Evolutionary conservation across 1,140 invertebrate genomes (phyloP), one percentile per base, ranked within the genome.

Genomic region (Protaetia brevitarsis): DNA sequence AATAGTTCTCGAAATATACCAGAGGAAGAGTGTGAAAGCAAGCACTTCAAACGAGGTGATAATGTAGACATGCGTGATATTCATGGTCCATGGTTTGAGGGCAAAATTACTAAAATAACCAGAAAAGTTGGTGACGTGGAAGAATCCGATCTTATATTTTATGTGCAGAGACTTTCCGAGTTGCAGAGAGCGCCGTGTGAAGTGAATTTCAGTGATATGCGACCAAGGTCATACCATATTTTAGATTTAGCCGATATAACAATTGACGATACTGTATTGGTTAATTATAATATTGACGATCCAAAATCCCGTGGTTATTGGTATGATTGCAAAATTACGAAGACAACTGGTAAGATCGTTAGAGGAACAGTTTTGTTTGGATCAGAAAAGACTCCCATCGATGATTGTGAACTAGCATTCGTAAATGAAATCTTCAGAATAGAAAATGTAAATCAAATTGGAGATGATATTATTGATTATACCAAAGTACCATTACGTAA

Each of bases 211-310:
- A n/a, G n/a, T n/a, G 57, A 84, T 85, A 83, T 94, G 67, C 81
- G 91, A 69, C 91, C 91, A 1, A 79, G 89, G 69, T 84, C 89
- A 1, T 79, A 82, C 66, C 80, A 76, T 34, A 74, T 79, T 31
- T 75, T 91, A 36, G 72, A 82, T 36, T 76, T 87, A 56, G 72
- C 82, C 3, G 79, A 89, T 58, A 72, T 93, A 10, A 78, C 85
- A 73, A n/a, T n/a, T n/a, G n/a, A n/a, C n/a, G n/a, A n/a, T n/a
- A n/a, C n/a, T n/a, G n/a, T n/a, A n/a, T n/a, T 70, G 80, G 80
- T 89, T 0, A 94, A 93, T 80, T 87, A 90, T 71, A 93, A 93
- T 75, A 81, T 87, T 36, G 90, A 93, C 71, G 80, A 88, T 21
- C 86, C 87, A 1, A 79, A 83, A 26, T 82, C 85, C 75, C 80